These are phyloP conservation scores for Hydractinia symbiolongicarpus DNA, from an alignment of 30 jellyfish, hydroid and myxozoan species.

Conservation along the genomic window DNA sequence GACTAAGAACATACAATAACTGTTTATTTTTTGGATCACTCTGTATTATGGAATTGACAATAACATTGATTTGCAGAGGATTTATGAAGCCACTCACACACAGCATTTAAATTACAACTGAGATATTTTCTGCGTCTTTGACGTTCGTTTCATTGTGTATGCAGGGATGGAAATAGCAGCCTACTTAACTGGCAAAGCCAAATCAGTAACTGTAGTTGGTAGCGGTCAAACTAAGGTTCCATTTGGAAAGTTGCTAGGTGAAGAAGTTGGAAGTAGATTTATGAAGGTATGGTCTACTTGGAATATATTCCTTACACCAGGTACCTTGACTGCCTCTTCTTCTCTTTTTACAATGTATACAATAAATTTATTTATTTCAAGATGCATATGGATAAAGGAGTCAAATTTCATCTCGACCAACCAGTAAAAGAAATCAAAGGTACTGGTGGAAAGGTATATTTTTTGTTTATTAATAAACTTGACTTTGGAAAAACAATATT, in stretches of 20 bases:
- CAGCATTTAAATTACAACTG: too few relatives aligned
- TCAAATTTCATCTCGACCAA: conserved; percentile 13
- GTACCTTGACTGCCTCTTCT: too few relatives aligned
- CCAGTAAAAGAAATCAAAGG: conserved; percentile 25
- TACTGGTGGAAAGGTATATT: conserved; percentile 7
- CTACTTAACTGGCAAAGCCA: conserved; percentile 36
- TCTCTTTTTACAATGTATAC: background rate
- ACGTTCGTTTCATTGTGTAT: background rate
- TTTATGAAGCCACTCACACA: too few relatives aligned
- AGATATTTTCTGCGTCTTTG: too few relatives aligned
- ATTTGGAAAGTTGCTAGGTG: conserved; percentile 37
- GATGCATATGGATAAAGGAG: conserved; percentile 28
- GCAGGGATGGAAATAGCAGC: conserved; percentile 49
- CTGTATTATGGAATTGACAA: too few relatives aligned
- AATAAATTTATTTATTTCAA: background rate
- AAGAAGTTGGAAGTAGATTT: conserved; percentile 22
- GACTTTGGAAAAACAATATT: background rate
- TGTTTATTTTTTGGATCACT: too few relatives aligned
- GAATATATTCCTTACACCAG: too few relatives aligned
- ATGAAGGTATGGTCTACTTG: background rate
- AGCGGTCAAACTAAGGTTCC: conserved; percentile 44
- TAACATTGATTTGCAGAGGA: too few relatives aligned
- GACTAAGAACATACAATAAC: too few relatives aligned
- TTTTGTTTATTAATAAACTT: background rate
- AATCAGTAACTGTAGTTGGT: conserved; percentile 47